Evolutionary conservation across 2,113 vertebrate species (phyloP).

Genomic region (Rallus limicola): DNA sequence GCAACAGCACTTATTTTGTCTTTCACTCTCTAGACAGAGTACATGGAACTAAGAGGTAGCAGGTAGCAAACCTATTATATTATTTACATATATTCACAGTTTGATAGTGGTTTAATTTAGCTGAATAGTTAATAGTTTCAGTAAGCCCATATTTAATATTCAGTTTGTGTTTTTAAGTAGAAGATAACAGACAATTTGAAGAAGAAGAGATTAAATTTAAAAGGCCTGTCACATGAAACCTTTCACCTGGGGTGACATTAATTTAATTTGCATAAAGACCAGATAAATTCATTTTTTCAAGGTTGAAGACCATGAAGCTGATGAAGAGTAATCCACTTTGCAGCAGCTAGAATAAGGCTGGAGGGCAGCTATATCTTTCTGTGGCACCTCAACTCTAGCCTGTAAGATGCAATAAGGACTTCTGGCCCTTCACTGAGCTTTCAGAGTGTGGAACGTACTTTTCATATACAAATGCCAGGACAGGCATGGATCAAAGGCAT

Average conservation of each 20-base stretch:
- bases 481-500: neutral
- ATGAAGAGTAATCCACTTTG: neutral
- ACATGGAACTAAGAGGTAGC: neutral
- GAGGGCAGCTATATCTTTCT: neutral
- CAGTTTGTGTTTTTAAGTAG: neutral
- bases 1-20: neutral
- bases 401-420: neutral
- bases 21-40: neutral
- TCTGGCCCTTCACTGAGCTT: neutral
- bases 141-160: constrained; percentile 26
- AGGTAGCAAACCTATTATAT: neutral
- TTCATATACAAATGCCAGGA: neutral
- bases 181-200: neutral
- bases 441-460: neutral
- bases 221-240: neutral
- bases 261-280: neutral
- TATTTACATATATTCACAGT: neutral
- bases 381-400: neutral
- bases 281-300: constrained; percentile 19
- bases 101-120: neutral
- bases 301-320: neutral
- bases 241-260: neutral
- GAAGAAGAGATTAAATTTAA: neutral
- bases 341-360: neutral
- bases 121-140: neutral